Conservation (phyloP, 2,888 invertebrate species). For the Resseliella maxima region DNA sequence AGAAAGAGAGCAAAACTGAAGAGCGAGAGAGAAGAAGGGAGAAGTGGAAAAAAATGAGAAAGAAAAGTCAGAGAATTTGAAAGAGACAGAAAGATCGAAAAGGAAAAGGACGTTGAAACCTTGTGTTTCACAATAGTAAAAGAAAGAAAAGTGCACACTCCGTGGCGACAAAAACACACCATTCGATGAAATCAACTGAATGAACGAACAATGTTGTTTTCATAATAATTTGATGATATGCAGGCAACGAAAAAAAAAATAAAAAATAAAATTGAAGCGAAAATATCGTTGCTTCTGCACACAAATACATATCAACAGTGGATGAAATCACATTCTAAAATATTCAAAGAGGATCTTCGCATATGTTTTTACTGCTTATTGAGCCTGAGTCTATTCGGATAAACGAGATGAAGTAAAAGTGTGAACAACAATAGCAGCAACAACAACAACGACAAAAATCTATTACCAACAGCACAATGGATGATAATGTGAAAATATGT, state of each 20-base stretch:
- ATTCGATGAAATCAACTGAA: slow-evolving; percentile 21
- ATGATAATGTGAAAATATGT: slow-evolving; percentile 43
- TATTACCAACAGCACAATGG: slow-evolving; percentile 35
- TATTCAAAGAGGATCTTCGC: slow-evolving; percentile 32
- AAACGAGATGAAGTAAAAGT: background rate
- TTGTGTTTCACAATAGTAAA: too few species aligned
- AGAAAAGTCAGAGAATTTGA: too few species aligned
- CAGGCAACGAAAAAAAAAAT: background rate
- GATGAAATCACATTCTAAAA: slow-evolving; percentile 47
- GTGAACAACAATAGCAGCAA: background rate
- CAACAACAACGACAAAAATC: background rate
- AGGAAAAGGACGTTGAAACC: too few species aligned
- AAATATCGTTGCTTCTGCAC: background rate
- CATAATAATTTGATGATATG: slow-evolving; percentile 55
- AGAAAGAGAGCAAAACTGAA: too few species aligned
- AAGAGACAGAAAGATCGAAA: too few species aligned
- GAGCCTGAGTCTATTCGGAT: background rate
- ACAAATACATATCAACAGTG: background rate
- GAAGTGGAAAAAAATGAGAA: background rate
- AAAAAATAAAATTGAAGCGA: background rate
- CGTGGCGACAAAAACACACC: background rate
- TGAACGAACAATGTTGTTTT: slow-evolving; percentile 46
- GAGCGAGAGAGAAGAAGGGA: background rate
- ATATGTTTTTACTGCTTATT: background rate
- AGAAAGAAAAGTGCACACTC: too few species aligned